Evolutionary conservation across 1,140 invertebrate species (phyloP), one percentile per base, ranked within the genome.

Genomic region (Zaprionus nigranus): DNA sequence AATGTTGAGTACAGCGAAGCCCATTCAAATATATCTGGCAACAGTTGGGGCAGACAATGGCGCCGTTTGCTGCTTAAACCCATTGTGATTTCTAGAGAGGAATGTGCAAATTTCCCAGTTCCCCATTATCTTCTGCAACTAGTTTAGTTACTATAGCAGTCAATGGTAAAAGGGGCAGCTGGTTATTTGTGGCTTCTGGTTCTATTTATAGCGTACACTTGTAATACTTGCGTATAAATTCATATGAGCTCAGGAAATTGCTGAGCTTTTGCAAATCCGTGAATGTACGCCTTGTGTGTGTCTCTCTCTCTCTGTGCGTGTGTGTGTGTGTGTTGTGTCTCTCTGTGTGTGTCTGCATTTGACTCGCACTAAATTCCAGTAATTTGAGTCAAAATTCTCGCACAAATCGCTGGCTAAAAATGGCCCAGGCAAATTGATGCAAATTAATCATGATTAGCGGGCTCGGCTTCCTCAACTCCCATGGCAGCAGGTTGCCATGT

Each of bases 371-470:
- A 65, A 65, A 57, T 57, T 43, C 24, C n/a, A 26, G 63, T 56
- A 66, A 66, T 58, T 66, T 66, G 26, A 58, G 74, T 62, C 22
- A 20, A 49, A 30, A 67, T 28, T 38, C 22, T 74, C 72, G 81
- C 40, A 61, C 49, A 76, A 72, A 76, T 76, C 73, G 61, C 13
- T 53, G 43, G 70, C 84, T 84, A 88, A 81, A 88, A 79, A 90
- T 90, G 88, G 75, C 71, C 51, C 49, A 20, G 30, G 17, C 71
- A 88, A 88, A 88, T 88, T 88, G 84, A 90, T 73, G 85, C 85
- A 88, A 88, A 90, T 88, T 88, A 90, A 88, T 88, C 84, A 88
- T 88, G 84, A 88, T 88, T 88, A 88, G 78, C 61, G 5, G 54
- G 59, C 56, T 63, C 57, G 66, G 46, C 46, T 49, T 9, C 17